Percentiles rank a stretch among this genome's conserved stretches.
Evolutionary conservation across 2,797 vertebrate species (phyloP).

Genomic region (Melanotaenia parkinsoni): DNA sequence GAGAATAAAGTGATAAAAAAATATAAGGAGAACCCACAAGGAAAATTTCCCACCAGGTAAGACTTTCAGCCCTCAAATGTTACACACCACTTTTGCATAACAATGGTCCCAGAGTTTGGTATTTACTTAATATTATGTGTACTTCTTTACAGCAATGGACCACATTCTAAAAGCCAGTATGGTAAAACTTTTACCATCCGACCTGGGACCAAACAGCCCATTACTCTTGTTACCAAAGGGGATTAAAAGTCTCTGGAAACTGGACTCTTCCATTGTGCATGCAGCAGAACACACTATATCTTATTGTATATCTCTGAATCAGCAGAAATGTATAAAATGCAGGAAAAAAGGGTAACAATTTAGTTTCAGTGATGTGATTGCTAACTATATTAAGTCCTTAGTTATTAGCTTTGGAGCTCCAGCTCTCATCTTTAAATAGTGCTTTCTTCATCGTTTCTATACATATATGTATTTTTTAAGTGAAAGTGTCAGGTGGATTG

Average conservation of each 20-base stretch:
- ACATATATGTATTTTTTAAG: conserved; percentile 6
- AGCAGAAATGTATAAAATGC: conserved; percentile 24
- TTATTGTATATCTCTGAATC: conserved; percentile 28
- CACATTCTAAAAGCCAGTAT: conserved; percentile 69
- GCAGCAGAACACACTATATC: conserved; percentile 1
- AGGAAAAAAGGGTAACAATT: conserved; percentile 41
- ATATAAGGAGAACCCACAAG: conserved; percentile 43
- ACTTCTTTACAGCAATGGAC: conserved; percentile 70
- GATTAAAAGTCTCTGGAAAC: conserved; percentile 28
- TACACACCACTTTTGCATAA: not conserved
- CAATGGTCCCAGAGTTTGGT: not conserved
- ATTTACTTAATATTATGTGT: conserved; percentile 10
- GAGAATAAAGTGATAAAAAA: conserved; percentile 70
- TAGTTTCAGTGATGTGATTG: not conserved
- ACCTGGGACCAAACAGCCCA: conserved; percentile 83
- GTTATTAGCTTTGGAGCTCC: conserved; percentile 11
- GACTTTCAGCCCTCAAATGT: conserved; percentile 5
- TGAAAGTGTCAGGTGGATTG: conserved; percentile 3
- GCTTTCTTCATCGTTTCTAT: conserved; percentile 19
- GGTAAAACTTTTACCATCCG: conserved; percentile 83
- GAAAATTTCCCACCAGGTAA: conserved; percentile 72
- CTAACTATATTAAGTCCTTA: conserved; percentile 12
- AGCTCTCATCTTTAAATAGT: conserved; percentile 8
- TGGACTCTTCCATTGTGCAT: not conserved
- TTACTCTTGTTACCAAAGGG: conserved; percentile 72